phyloP scores from a whole-genome alignment of 2,113 vertebrate genomes.

The Chionodraco myersi region DNA sequence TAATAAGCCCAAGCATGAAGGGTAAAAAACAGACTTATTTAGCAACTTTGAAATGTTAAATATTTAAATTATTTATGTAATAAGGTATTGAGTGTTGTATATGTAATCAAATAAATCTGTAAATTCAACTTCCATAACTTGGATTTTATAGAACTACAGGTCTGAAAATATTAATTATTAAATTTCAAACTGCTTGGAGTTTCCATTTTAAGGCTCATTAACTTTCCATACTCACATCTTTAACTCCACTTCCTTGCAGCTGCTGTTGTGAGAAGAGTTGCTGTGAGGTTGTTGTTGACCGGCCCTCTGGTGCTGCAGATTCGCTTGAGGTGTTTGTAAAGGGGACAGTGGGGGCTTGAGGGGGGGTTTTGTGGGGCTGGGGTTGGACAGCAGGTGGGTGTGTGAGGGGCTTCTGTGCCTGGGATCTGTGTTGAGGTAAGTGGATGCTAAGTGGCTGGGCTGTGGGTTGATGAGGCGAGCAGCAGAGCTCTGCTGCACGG shows the following conservation, averaged over 20 bases:
- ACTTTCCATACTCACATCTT: constrained; percentile 74
- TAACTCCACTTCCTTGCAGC: constrained; percentile 54
- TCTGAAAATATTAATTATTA: too few relatives aligned
- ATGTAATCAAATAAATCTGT: too few relatives aligned
- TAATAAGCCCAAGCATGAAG: too few relatives aligned
- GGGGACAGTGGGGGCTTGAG: constrained; percentile 36
- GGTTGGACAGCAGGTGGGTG: constrained; percentile 28
- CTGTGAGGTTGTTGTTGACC: constrained; percentile 49
- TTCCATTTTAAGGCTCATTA: too few relatives aligned
- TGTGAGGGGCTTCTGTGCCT: constrained; percentile 32
- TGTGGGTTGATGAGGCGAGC: constrained; percentile 30
- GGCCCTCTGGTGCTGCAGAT: constrained; percentile 43
- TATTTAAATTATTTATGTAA: too few relatives aligned
- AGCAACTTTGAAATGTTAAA: too few relatives aligned
- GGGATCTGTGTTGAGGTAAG: constrained; percentile 43
- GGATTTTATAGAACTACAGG: too few relatives aligned
- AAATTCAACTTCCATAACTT: too few relatives aligned
- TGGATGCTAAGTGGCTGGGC: constrained; percentile 11
- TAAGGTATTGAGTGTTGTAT: too few relatives aligned
- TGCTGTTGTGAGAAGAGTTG: constrained; percentile 26
- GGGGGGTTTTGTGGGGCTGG: constrained; percentile 32
- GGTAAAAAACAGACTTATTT: too few relatives aligned
- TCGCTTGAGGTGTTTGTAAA: constrained; percentile 35
- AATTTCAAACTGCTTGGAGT: too few relatives aligned
- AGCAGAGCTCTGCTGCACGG: constrained; percentile 40